Evolutionary conservation across 1,140 invertebrate genomes (phyloP), one percentile per base, ranked within the genome.

Genomic region (Trachelipus rathkii): DNA sequence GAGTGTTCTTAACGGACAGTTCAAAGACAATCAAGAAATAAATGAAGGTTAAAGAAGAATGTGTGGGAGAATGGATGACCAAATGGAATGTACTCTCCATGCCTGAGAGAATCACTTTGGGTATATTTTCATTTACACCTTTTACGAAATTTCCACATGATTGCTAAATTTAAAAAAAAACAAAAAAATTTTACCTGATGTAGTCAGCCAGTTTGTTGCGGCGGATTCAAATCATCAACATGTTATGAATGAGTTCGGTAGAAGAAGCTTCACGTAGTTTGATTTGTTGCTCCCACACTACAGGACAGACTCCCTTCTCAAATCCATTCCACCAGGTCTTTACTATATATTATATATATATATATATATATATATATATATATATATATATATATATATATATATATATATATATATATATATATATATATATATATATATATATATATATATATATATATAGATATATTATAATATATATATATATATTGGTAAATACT

Each of bases 321-420:
- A 84, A 81, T 0, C 83, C 82, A 79, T 85, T 85, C 80, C 83
- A 84, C 84, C 89, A 94, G 8, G 90, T 74, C 79, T 81, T 0
- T 33, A 33, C 6, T 33, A 33, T 33, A 33, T 33, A 33, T 33
- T 3, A n/a, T 33, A 33, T 67, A 67, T 67, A 67, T 67, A 67
- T 67, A 67, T 67, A 67, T 67, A 67, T 15, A 67, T 67, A 67
- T 15, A 67, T 66, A n/a, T 67, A 15, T 15, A 15, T 67, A 15
- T 15, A 15, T 67, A 15, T 15, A 15, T 9, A 67, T 10, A 67
- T 67, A 67, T 67, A 67, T 67, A 67, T 9, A 15, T 67, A 15
- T 10, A 67, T 9, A 67, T 15, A 67, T 15, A 67, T 9, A 67
- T 10, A 67, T 15, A 9, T n/a, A 67, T 67, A 67, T 15, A 67